Conservation (phyloP, 2,888 invertebrate genomes). For the Mythimna albipuncta region DNA sequence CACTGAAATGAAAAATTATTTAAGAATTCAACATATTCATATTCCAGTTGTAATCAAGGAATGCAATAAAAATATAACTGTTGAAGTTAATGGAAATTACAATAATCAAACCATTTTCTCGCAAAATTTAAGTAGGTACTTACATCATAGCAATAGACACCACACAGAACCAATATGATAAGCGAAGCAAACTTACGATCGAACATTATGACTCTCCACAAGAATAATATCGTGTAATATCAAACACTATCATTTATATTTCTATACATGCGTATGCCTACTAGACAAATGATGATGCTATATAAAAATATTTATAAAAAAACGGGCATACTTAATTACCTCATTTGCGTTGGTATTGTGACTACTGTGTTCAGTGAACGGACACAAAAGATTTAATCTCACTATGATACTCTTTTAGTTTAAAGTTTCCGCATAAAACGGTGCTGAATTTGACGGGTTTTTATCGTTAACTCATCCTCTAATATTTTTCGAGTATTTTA, state of each 20-base stretch:
- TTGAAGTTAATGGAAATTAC: neutral
- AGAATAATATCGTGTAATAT: neutral
- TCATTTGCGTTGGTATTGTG: neutral
- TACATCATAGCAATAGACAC: conserved; percentile 23
- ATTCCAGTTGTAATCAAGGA: neutral
- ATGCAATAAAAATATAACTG: neutral
- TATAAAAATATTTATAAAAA: conserved; percentile 2
- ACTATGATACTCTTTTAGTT: neutral
- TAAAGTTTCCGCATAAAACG: neutral
- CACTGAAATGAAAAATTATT: conserved; percentile 30
- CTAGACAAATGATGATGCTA: neutral
- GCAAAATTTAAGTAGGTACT: conserved; percentile 6
- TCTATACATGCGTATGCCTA: neutral
- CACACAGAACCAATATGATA: conserved; percentile 15
- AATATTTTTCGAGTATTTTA: too few relatives aligned
- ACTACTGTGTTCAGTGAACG: conserved; percentile 14
- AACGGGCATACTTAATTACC: conserved; percentile 5
- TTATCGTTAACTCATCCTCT: neutral
- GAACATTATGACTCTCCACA: conserved; percentile 20
- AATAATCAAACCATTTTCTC: neutral
- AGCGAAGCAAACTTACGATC: conserved; percentile 2
- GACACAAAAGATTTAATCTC: conserved; percentile 24
- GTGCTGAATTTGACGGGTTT: neutral
- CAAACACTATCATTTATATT: neutral
- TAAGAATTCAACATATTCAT: neutral